phyloP scores from a whole-genome alignment of 2,113 vertebrate genomes.

The Notarius quadriscutis region DNA sequence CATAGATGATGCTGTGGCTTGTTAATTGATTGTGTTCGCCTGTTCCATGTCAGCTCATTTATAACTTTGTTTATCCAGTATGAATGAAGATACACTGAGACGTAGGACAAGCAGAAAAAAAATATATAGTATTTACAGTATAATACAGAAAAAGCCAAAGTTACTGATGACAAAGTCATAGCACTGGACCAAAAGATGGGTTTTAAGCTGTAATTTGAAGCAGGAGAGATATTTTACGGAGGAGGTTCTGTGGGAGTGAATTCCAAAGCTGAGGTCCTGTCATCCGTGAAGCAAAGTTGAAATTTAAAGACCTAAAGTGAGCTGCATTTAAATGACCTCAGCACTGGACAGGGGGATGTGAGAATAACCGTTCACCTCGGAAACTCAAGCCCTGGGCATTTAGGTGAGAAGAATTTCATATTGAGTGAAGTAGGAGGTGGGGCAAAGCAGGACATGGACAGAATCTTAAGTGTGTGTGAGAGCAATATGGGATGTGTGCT shows the following conservation, averaged over 20 bases:
- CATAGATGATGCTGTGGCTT: background rate
- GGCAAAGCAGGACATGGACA: background rate
- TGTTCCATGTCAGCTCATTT: background rate
- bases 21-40: background rate
- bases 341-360: background rate
- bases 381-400: background rate
- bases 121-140: background rate
- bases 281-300: background rate
- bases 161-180: background rate
- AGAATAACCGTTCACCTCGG: background rate
- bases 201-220: background rate
- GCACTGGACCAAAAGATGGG: background rate
- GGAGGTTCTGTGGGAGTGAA: background rate
- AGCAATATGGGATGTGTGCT: background rate
- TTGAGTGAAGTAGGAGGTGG: background rate
- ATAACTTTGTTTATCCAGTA: background rate
- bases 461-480: background rate
- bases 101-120: background rate
- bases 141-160: background rate
- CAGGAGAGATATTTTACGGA: background rate
- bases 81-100: background rate
- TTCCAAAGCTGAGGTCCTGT: background rate
- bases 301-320: background rate
- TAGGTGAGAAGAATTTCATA: constrained; percentile 16
- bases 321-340: constrained; percentile 3